Evolutionary conservation across 1,140 invertebrate species (phyloP), one percentile per base, ranked within the genome.

Genomic region (Sarcophaga peregrina): DNA sequence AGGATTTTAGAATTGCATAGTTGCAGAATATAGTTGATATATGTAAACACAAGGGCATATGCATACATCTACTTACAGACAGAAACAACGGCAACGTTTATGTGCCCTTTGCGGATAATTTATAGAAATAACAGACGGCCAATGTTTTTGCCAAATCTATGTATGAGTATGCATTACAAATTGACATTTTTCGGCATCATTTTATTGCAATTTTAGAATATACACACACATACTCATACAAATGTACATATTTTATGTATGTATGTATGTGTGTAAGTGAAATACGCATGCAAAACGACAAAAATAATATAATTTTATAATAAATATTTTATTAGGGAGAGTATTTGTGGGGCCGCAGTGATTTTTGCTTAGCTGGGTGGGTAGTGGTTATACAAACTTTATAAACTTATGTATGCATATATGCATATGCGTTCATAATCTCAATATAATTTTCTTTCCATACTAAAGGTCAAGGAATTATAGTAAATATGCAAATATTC

Each of bases 391-490:
- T 37, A 37, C 25, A 37, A 37, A 37, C 25, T 37, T n/a, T 13
- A 58, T 58, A 58, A 58, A 58, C 13, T 20, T 17, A 68, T 68
- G 62, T 68, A n/a, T 25, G 62, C 20, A n/a, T 25, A 15, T 62
- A 13, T 52, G 50, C 50, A 5, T 52, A 50, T 52, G 50, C 25
- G 25, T 10, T 73, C 10, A n/a, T 47, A 76, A 46, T 76, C 48
- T 50, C 13, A 76, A 76, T 76, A 76, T n/a, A 46, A 76, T 46
- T 17, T 50, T 46, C 37, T 47, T 46, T n/a, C 8, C 46, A 10
- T 76, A 17, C 45, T 76, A 76, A 47, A 68, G 62, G n/a, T 68
- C 62, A 68, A 68, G 62, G 62, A 68, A 68, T 20, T 68, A 68
- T 20, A 68, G 62, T n/a, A 68, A 58, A 68, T 25, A 68, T 68